These are phyloP conservation scores for Pagetopsis macropterus DNA, from an alignment of 2,797 vertebrate species.

Conservation along the genomic window DNA sequence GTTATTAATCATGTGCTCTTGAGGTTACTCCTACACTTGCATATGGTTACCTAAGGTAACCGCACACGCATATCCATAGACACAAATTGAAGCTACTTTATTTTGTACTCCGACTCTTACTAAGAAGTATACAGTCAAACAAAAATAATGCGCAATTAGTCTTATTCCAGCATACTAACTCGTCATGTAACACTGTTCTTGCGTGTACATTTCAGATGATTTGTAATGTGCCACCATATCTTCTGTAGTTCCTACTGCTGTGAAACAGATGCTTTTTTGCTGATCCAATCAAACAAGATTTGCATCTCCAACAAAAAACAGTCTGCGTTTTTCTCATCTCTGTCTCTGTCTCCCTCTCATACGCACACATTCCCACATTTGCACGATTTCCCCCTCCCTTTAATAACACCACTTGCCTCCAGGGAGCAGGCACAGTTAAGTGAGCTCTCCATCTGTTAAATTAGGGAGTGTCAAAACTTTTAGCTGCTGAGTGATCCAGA, in stretches of 20 bases:
- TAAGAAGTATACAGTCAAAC: constrained; percentile 17
- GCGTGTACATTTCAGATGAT: constrained; percentile 19
- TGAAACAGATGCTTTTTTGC: constrained; percentile 65
- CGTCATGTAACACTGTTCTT: constrained; percentile 10
- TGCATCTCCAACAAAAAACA: constrained; percentile 54
- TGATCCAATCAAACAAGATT: constrained; percentile 65
- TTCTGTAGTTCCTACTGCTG: constrained; percentile 31
- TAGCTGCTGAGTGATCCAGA: constrained; percentile 72
- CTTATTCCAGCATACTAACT: constrained; percentile 30
- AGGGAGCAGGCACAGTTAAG: constrained; percentile 76
- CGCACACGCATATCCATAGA: not conserved
- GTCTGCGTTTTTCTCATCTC: constrained; percentile 19
- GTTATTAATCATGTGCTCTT: constrained; percentile 6
- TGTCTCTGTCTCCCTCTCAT: constrained; percentile 8
- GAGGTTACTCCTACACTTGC: not conserved
- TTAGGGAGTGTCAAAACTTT: constrained; percentile 79
- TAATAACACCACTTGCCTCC: constrained; percentile 69
- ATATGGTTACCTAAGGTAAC: not conserved
- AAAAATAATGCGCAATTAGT: constrained; percentile 40
- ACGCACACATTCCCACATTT: constrained; percentile 34
- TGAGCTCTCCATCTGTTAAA: constrained; percentile 77
- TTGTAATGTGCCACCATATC: constrained; percentile 31
- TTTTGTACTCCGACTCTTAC: constrained; percentile 5
- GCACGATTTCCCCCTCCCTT: constrained; percentile 36
- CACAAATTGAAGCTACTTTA: not conserved